phyloP scores from a whole-genome alignment of 2,888 invertebrate genomes.

The Spodoptera picta region DNA sequence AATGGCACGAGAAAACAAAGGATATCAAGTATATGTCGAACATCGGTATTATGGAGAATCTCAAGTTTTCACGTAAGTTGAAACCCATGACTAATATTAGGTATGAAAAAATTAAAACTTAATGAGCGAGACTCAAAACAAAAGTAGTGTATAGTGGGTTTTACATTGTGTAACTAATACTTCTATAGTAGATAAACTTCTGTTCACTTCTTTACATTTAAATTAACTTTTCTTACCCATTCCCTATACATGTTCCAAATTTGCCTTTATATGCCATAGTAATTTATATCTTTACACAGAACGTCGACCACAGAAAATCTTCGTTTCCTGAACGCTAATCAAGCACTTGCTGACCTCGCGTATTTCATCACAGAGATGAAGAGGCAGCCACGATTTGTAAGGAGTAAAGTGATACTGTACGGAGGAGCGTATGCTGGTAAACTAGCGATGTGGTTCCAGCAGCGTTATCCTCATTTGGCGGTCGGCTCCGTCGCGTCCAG shows the following conservation, averaged over 20 bases:
- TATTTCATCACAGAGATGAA: constrained; percentile 88
- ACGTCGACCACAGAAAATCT: constrained; percentile 88
- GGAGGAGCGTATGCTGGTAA: constrained; percentile 92
- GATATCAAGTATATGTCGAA: constrained; percentile 92
- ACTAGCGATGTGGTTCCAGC: constrained; percentile 91
- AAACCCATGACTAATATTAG: neutral
- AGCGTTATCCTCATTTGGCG: constrained; percentile 90
- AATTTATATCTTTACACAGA: constrained; percentile 67
- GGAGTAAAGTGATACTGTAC: constrained; percentile 84
- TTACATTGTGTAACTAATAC: too few relatives aligned
- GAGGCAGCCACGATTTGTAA: constrained; percentile 70
- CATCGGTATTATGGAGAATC: constrained; percentile 95
- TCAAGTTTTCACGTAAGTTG: constrained; percentile 90
- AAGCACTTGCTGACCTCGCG: constrained; percentile 91
- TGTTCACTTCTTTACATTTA: too few relatives aligned
- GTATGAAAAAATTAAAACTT: too few relatives aligned
- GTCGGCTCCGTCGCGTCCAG: constrained; percentile 90
- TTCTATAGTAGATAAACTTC: too few relatives aligned
- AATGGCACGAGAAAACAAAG: constrained; percentile 90
- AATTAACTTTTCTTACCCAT: too few relatives aligned
- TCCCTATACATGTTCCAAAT: too few relatives aligned
- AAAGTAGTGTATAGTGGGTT: too few relatives aligned
- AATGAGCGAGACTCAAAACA: too few relatives aligned
- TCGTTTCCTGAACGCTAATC: constrained; percentile 89
- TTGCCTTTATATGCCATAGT: too few relatives aligned